A percentile compares a stretch with the other conserved stretches of the same genome.
Conservation (phyloP, 2,888 invertebrate genomes). For the Acronicta leporina region DNA sequence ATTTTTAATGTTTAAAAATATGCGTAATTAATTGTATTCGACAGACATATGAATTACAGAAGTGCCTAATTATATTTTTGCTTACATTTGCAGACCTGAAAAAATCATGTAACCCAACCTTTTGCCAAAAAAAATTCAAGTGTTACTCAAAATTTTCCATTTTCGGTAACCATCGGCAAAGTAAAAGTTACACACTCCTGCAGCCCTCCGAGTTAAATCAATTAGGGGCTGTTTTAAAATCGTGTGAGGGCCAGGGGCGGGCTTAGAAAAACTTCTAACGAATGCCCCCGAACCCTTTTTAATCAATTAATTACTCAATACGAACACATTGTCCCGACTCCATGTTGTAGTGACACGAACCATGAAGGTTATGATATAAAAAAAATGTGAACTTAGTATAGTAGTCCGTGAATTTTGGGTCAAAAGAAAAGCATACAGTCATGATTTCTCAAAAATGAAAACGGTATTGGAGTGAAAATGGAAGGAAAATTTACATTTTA, state of each 20-base stretch:
- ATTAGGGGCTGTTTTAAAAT: conserved; percentile 77
- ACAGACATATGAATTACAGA: too few species aligned
- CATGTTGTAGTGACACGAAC: conserved; percentile 42
- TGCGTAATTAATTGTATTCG: too few species aligned
- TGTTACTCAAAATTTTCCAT: conserved; percentile 46
- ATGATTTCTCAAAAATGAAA: too few species aligned
- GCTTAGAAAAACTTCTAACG: conserved; percentile 84
- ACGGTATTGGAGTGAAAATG: too few species aligned
- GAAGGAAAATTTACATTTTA: too few species aligned
- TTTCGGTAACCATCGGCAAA: conserved; percentile 41
- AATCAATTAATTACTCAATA: conserved; percentile 85
- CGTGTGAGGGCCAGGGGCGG: conserved; percentile 61
- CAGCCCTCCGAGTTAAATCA: conserved; percentile 80
- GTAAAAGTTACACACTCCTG: conserved; percentile 58
- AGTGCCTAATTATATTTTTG: not conserved
- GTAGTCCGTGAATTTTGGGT: too few species aligned
- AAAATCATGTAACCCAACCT: conserved; percentile 15
- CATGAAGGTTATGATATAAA: not conserved
- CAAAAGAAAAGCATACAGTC: too few species aligned
- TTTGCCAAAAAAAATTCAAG: conserved; percentile 34
- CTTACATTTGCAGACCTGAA: not conserved
- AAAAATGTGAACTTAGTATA: not conserved
- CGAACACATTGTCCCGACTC: conserved; percentile 74
- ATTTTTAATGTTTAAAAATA: too few species aligned
- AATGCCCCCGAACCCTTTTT: conserved; percentile 81